Base-by-base conservation (phyloP, 2,888 invertebrate species). In the Corythucha ciliata region DNA sequence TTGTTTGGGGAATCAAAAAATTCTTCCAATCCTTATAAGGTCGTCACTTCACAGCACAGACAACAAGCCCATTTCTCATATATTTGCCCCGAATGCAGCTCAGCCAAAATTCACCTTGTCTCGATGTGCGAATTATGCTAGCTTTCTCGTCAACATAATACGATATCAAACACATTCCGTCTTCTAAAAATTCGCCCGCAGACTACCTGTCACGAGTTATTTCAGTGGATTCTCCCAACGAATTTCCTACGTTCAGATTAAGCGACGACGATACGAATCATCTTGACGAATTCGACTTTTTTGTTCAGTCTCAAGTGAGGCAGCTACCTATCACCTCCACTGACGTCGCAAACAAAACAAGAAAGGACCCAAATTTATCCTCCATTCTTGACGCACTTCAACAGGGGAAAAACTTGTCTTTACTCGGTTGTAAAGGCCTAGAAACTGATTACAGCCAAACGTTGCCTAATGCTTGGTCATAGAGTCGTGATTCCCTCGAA, bases 1-100 rank as follows among this genome's bases (percentile, higher is more conserved):
- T 46, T 8, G 34, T 46, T 6, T 46, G 46, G 46, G 46, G 21
- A 3, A 36, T 46, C 14, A 20, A 36, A 36, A 3, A 63, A 56
- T 71, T 70, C 57, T 62, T 66, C 51, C 60, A 65, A 10, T 71
- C 66, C 56, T 21, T 70, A 4, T 66, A 61, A 55, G 70, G 67
- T 4, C 54, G 65, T 3, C 56, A 59, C 3, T 71, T 71, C 56
- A 63, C 59, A 1, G 62, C 7, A 68, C 68, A 2, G 67, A 68
- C 55, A 64, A 67, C 50, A 61, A 65, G 48, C 67, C 70, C 1
- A 41, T 62, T 4, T 20, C 29, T 1, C 39, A 36, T 54, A 54
- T 58, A 60, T 65, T 61, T 59, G 58, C 51, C 1, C 46, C 48
- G 20, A 22, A 48, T 4, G 39, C 40, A 5, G 7, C 20, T 14